A percentile compares a stretch with the other conserved stretches of the same genome.
Conservation (phyloP, 2,113 vertebrate genomes). For the Tachuris rubrigastra region DNA sequence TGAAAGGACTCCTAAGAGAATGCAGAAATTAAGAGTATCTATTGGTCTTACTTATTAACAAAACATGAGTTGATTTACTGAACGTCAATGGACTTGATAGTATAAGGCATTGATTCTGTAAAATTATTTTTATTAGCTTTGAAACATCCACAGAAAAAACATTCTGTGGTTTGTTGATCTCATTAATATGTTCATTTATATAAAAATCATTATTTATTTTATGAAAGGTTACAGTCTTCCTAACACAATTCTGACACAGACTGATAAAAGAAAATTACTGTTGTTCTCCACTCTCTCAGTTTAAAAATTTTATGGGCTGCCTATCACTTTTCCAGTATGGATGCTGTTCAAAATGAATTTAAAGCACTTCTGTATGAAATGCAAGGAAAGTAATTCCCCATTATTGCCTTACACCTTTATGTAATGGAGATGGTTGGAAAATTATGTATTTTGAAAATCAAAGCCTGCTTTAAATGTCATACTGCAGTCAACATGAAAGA, state of each 20-base stretch:
- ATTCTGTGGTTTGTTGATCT: neutral
- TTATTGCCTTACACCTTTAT: neutral
- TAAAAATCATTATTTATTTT: neutral
- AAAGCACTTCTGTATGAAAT: neutral
- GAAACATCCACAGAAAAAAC: neutral
- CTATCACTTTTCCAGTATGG: neutral
- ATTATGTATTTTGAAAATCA: conserved; percentile 46
- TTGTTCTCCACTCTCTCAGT: neutral
- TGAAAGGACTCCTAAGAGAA: neutral
- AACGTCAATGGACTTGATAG: neutral
- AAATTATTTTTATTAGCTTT: neutral
- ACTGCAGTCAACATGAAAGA: conserved; percentile 48
- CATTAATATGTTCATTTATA: neutral
- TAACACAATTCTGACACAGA: neutral
- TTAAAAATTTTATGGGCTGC: neutral
- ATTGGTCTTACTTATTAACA: neutral
- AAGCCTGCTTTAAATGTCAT: conserved; percentile 54
- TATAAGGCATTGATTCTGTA: neutral
- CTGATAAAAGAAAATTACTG: neutral
- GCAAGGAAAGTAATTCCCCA: conserved; percentile 5
- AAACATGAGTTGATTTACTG: neutral
- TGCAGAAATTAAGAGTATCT: neutral
- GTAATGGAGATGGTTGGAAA: conserved; percentile 35
- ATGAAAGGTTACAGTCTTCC: neutral
- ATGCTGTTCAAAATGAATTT: neutral